phyloP scores from a whole-genome alignment of 2,888 invertebrate genomes.

The Teleiodes luculella region DNA sequence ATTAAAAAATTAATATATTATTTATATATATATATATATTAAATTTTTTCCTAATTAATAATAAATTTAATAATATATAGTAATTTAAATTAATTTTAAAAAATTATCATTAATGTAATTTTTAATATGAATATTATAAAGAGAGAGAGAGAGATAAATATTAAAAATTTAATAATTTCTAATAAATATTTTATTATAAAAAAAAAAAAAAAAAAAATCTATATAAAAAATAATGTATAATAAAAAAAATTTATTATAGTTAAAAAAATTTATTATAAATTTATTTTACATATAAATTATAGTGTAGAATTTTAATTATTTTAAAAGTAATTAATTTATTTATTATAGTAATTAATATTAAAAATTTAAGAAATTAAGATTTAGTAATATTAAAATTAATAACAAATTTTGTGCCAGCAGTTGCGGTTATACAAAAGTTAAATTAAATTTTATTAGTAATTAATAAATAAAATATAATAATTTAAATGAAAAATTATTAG shows the following conservation, averaged over 20 bases:
- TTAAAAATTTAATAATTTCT: slow-evolving; percentile 27
- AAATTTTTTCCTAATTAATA: slow-evolving; percentile 15
- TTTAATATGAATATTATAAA: slow-evolving; percentile 24
- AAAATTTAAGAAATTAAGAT: slow-evolving; percentile 80
- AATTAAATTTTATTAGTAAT: slow-evolving; percentile 74
- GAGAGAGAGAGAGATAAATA: slow-evolving; percentile 22
- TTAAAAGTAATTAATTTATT: slow-evolving; percentile 45
- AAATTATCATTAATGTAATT: slow-evolving; percentile 22
- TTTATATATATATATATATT: slow-evolving; percentile 20
- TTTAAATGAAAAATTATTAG: slow-evolving; percentile 67
- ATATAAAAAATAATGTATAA: slow-evolving; percentile 32
- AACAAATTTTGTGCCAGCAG: slow-evolving; percentile 84
- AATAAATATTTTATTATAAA: slow-evolving; percentile 31
- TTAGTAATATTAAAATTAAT: slow-evolving; percentile 79
- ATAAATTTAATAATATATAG: slow-evolving; percentile 17
- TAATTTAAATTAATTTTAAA: slow-evolving; percentile 29
- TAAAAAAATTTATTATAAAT: slow-evolving; percentile 65
- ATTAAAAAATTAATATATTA: background rate
- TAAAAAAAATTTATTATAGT: slow-evolving; percentile 68
- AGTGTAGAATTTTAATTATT: slow-evolving; percentile 53
- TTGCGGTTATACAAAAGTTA: slow-evolving; percentile 83
- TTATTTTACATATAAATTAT: slow-evolving; percentile 79
- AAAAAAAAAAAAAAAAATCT: slow-evolving; percentile 58
- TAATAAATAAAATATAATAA: slow-evolving; percentile 52
- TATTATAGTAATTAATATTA: slow-evolving; percentile 71